A percentile compares a stretch with the other conserved stretches of the same genome.
Evolutionary conservation across 2,113 vertebrate species (phyloP).

Genomic region (Laticauda laticaudata): DNA sequence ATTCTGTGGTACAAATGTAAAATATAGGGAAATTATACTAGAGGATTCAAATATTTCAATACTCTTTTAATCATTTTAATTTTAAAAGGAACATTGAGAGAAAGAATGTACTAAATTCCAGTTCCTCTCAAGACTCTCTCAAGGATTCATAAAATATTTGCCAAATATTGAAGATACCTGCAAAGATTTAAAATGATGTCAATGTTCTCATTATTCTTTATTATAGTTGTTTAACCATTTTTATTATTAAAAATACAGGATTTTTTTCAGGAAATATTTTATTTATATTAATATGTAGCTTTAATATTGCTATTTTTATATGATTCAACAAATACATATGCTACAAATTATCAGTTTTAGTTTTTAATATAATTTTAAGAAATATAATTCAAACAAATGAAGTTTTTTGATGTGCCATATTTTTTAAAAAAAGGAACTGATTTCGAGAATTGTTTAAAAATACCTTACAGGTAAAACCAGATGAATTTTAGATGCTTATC

Average conservation of each 20-base stretch:
- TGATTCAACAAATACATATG: neutral
- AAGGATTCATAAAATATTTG: neutral
- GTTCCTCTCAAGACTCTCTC: neutral
- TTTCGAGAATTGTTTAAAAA: neutral
- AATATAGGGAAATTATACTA: conserved; percentile 22
- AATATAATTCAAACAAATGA: neutral
- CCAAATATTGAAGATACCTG: neutral
- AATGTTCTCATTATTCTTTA: neutral
- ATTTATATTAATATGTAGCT: neutral
- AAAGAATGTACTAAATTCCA: conserved; percentile 40
- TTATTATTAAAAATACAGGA: neutral
- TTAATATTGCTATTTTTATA: neutral
- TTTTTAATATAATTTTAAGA: neutral
- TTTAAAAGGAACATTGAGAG: conserved; percentile 27
- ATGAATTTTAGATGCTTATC: neutral
- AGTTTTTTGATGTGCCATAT: neutral
- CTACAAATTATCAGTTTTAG: neutral
- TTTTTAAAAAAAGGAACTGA: neutral
- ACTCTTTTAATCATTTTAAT: conserved; percentile 15
- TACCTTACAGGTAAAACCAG: conserved; percentile 9
- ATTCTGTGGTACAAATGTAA: conserved; percentile 19
- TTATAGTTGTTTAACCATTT: neutral
- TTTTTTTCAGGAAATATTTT: neutral
- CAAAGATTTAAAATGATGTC: neutral
- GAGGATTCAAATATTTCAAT: neutral